Conservation (phyloP, 2,113 vertebrate species). For the Potamarius usumacintae region DNA sequence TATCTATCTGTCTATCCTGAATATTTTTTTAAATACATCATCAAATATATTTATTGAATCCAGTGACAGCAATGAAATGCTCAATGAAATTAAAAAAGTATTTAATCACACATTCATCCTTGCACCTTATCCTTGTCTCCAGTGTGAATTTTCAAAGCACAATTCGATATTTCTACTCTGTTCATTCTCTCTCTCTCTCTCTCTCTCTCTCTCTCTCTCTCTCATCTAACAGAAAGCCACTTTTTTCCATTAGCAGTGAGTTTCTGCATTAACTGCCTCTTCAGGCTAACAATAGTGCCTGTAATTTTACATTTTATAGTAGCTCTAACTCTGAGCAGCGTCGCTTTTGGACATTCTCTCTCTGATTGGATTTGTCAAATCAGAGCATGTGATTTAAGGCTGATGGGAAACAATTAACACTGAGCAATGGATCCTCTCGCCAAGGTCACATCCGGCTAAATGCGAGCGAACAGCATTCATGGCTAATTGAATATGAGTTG, state of each 20-base stretch:
- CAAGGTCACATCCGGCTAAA: conserved; percentile 2
- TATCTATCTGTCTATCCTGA: too few species aligned
- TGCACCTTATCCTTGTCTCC: neutral
- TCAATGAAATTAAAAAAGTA: neutral
- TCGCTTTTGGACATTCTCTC: neutral
- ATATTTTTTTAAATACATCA: too few species aligned
- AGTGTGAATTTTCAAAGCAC: neutral
- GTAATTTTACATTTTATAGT: conserved; percentile 3
- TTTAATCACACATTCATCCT: neutral
- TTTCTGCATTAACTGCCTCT: neutral
- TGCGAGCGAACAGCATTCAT: neutral
- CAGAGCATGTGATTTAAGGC: neutral
- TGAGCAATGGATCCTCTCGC: neutral
- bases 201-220: neutral
- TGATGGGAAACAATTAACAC: conserved; percentile 3
- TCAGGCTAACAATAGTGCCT: conserved; percentile 6
- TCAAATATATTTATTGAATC: too few species aligned
- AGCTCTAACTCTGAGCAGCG: neutral
- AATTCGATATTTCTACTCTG: neutral
- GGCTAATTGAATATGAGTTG: conserved; percentile 3
- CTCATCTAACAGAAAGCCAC: neutral
- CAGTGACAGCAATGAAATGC: neutral
- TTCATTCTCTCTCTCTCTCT: neutral
- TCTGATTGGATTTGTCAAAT: conserved; percentile 19
- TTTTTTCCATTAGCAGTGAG: neutral